These are phyloP conservation scores for Melanotaenia trifasciata DNA, from an alignment of 2,797 vertebrate species.

Conservation along the genomic window DNA sequence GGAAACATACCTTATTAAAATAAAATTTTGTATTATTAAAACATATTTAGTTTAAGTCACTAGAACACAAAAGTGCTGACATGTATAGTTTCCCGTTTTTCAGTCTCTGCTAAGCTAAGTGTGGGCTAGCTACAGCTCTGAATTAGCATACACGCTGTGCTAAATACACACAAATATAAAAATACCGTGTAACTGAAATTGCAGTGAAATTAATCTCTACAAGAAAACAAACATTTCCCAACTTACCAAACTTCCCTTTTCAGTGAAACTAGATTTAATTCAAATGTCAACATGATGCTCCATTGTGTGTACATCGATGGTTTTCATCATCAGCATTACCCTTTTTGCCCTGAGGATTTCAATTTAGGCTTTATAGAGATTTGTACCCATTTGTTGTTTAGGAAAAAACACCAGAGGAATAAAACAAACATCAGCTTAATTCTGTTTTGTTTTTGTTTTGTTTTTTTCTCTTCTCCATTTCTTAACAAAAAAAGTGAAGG, in stretches of 20 bases:
- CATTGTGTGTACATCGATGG: neutral
- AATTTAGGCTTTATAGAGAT: neutral
- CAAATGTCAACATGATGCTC: neutral
- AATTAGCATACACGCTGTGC: neutral
- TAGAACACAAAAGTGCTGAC: neutral
- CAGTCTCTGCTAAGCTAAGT: neutral
- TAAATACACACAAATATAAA: neutral
- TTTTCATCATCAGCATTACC: neutral
- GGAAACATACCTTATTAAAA: neutral
- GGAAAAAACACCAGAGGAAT: neutral
- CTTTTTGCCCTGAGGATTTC: slow-evolving; percentile 37
- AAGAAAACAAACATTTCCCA: slow-evolving; percentile 19
- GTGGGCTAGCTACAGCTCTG: neutral
- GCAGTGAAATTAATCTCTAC: neutral
- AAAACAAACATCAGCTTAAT: neutral
- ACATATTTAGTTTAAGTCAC: neutral
- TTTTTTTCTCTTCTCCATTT: no score
- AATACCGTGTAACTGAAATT: neutral
- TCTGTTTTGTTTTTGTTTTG: neutral
- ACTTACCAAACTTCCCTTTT: neutral
- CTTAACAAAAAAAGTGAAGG: neutral
- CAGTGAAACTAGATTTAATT: slow-evolving; percentile 17
- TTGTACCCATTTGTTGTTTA: neutral
- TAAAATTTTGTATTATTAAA: neutral
- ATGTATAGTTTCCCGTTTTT: neutral